A percentile compares a stretch with the other conserved stretches of the same genome.
Conservation (phyloP, 2,888 invertebrate genomes). For the Lingula anatina region DNA sequence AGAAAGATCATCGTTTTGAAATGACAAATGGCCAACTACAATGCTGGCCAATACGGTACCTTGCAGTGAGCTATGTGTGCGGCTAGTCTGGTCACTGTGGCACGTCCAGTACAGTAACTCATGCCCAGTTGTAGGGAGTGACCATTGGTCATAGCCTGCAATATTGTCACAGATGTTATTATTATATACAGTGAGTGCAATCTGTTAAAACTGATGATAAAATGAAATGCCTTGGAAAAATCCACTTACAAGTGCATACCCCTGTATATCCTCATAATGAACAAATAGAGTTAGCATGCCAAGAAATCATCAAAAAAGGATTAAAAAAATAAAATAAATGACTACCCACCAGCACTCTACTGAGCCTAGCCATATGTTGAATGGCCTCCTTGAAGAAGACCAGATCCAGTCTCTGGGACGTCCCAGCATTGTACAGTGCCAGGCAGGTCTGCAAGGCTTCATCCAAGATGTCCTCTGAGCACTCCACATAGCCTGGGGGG, state of each 20-base stretch:
- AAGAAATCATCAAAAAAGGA: no score
- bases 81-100: constrained; percentile 42
- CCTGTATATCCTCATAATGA: no score
- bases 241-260: not conserved
- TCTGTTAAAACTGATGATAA: no score
- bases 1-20: no score
- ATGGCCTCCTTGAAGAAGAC: constrained; percentile 47
- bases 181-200: no score
- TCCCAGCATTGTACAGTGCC: constrained; percentile 35
- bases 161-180: no score
- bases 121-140: constrained; percentile 44
- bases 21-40: no score
- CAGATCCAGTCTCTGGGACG: constrained; percentile 34
- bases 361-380: constrained; percentile 42
- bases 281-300: no score
- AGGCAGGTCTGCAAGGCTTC: constrained; percentile 39
- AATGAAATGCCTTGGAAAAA: not conserved
- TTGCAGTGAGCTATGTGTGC: constrained; percentile 45
- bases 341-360: constrained; percentile 44
- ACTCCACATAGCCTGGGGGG: constrained; percentile 37
- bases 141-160: constrained; percentile 36
- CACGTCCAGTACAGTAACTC: constrained; percentile 41
- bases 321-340: no score
- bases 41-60: constrained; percentile 31
- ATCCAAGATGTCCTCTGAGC: constrained; percentile 21